These are phyloP conservation scores for Argyresthia albistria DNA, from an alignment of 2,888 invertebrate species.

Conservation along the genomic window DNA sequence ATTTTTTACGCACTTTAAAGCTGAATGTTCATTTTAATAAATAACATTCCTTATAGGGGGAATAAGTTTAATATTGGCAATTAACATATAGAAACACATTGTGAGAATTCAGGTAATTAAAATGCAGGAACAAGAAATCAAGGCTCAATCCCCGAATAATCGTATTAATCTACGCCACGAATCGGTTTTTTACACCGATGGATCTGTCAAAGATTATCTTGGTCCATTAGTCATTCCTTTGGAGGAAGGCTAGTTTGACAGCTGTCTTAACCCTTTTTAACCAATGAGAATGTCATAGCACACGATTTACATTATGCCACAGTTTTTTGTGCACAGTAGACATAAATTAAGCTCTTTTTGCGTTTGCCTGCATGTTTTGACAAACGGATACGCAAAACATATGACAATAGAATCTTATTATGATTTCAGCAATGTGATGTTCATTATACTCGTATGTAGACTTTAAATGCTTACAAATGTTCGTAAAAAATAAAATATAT, in stretches of 20 bases:
- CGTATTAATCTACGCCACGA: conserved; percentile 65
- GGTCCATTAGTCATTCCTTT: conserved; percentile 58
- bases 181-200: conserved; percentile 66
- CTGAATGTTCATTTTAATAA: no score
- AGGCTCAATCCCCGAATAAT: conserved; percentile 58
- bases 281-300: conserved; percentile 65
- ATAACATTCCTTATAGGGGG: no score
- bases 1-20: no score
- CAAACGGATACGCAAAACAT: no score
- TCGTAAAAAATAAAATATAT: no score
- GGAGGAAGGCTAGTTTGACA: conserved; percentile 61
- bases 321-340: conserved; percentile 26
- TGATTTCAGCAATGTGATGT: no score
- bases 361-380: neutral
- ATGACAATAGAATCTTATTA: no score
- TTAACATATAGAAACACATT: conserved; percentile 26
- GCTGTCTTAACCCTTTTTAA: conserved; percentile 70
- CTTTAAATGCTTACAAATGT: no score
- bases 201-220: conserved; percentile 70
- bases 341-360: conserved; percentile 35
- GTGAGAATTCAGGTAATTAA: conserved; percentile 70
- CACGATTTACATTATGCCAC: conserved; percentile 47
- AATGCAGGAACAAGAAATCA: conserved; percentile 44
- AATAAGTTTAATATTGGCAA: no score
- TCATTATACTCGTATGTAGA: no score